phyloP scores from a whole-genome alignment of 2,888 invertebrate species.

The Dasysyrphus albostriatus region DNA sequence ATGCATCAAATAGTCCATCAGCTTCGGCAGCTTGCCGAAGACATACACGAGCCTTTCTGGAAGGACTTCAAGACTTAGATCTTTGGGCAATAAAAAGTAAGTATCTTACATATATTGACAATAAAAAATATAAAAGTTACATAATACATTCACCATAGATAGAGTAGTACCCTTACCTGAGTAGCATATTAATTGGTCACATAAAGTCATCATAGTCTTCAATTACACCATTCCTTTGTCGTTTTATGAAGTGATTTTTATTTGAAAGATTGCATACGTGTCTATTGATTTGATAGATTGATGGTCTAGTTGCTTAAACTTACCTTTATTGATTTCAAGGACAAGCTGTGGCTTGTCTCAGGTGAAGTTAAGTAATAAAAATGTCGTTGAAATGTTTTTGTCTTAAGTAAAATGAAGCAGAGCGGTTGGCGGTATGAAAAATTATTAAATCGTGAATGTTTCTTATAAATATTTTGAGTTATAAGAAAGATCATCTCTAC shows the following conservation, averaged over 20 bases:
- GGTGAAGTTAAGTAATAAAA: constrained; percentile 36
- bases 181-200: constrained; percentile 62
- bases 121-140: constrained; percentile 21
- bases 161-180: constrained; percentile 28
- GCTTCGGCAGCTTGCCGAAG: constrained; percentile 80
- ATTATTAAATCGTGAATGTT: too few relatives aligned
- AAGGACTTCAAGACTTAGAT: constrained; percentile 81
- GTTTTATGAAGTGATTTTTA: constrained; percentile 50
- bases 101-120: constrained; percentile 68
- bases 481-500: too few relatives aligned
- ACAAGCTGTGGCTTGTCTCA: constrained; percentile 37
- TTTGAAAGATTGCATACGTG: constrained; percentile 57
- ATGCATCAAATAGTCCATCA: constrained; percentile 80
- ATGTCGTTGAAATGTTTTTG: neutral
- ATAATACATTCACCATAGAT: constrained; percentile 49
- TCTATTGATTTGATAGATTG: constrained; percentile 51
- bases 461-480: too few relatives aligned
- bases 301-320: constrained; percentile 72
- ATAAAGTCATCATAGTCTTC: constrained; percentile 21
- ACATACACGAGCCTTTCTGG: constrained; percentile 80
- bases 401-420: neutral
- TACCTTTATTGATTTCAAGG: constrained; percentile 66
- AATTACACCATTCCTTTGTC: constrained; percentile 66
- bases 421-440: too few relatives aligned
- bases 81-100: constrained; percentile 83